These are phyloP conservation scores for Trichomalopsis sarcophagae DNA, from an alignment of 1,140 invertebrate genomes.

Conservation along the genomic window DNA sequence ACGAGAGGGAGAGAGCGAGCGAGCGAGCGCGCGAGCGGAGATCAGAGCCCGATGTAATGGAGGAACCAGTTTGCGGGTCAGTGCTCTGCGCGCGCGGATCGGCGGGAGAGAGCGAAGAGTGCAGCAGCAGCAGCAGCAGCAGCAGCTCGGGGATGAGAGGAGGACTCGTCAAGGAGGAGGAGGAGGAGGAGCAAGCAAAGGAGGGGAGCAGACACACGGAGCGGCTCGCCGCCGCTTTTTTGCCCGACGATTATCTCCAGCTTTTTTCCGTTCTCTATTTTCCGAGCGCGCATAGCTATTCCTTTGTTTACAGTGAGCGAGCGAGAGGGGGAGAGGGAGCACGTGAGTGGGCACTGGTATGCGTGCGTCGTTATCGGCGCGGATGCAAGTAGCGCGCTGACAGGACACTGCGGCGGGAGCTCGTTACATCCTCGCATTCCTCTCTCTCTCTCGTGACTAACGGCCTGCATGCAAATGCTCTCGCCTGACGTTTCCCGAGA, in stretches of 20 bases:
- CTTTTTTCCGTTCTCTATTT: slow-evolving; percentile 25
- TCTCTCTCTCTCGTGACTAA: background rate
- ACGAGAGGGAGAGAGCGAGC: slow-evolving; percentile 11
- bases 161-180: slow-evolving; percentile 52
- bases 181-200: slow-evolving; percentile 35
- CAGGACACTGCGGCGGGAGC: background rate
- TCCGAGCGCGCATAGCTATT: background rate
- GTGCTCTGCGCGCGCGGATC: slow-evolving; percentile 43
- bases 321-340: background rate
- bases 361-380: background rate
- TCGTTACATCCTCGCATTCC: slow-evolving; percentile 14
- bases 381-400: background rate
- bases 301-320: background rate
- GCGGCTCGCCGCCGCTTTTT: slow-evolving; percentile 19
- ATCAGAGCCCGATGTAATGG: slow-evolving; percentile 36
- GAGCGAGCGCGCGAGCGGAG: background rate
- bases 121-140: background rate
- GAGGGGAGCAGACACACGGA: background rate
- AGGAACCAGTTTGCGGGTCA: slow-evolving; percentile 53
- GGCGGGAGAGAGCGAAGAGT: slow-evolving; percentile 2
- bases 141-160: slow-evolving; percentile 18
- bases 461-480: slow-evolving; percentile 16
- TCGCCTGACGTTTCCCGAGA: background rate
- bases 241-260: slow-evolving; percentile 18
- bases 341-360: background rate